Percentiles rank a stretch among this genome's conserved stretches.
phyloP scores from a whole-genome alignment of 2,888 invertebrate genomes.

The Lepidochrysops patricia region DNA sequence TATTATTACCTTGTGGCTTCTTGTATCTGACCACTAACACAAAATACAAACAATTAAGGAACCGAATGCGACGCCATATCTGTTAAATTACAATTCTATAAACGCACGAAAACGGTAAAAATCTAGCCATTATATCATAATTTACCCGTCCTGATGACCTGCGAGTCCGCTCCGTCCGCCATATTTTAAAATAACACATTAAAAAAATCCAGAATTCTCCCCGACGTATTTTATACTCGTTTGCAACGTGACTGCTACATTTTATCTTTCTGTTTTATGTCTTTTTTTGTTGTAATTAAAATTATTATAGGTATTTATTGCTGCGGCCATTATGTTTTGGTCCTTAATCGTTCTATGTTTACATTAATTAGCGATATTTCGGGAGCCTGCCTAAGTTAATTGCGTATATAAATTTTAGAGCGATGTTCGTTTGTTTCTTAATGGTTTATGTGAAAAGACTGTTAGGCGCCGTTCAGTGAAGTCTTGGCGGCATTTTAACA shows the following conservation, averaged over 20 bases:
- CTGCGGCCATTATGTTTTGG: slow-evolving; percentile 64
- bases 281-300: slow-evolving; percentile 68
- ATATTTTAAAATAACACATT: slow-evolving; percentile 49
- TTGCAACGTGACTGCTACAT: slow-evolving; percentile 57
- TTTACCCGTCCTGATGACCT: slow-evolving; percentile 71
- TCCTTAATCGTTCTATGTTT: slow-evolving; percentile 69
- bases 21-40: too few species aligned
- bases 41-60: too few species aligned
- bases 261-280: slow-evolving; percentile 67
- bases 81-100: slow-evolving; percentile 27
- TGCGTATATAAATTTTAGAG: slow-evolving; percentile 55
- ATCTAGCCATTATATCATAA: slow-evolving; percentile 65
- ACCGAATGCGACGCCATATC: neutral
- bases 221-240: slow-evolving; percentile 43
- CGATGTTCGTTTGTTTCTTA: slow-evolving; percentile 3
- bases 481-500: neutral
- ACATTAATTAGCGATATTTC: slow-evolving; percentile 73
- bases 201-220: slow-evolving; percentile 36
- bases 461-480: neutral
- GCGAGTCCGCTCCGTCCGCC: slow-evolving; percentile 47
- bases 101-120: slow-evolving; percentile 44
- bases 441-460: neutral
- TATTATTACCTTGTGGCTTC: too few species aligned
- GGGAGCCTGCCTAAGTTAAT: slow-evolving; percentile 61
- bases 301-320: slow-evolving; percentile 73